Evolutionary conservation across 1,140 invertebrate species (phyloP).

Genomic region (Heterodera carotae): DNA sequence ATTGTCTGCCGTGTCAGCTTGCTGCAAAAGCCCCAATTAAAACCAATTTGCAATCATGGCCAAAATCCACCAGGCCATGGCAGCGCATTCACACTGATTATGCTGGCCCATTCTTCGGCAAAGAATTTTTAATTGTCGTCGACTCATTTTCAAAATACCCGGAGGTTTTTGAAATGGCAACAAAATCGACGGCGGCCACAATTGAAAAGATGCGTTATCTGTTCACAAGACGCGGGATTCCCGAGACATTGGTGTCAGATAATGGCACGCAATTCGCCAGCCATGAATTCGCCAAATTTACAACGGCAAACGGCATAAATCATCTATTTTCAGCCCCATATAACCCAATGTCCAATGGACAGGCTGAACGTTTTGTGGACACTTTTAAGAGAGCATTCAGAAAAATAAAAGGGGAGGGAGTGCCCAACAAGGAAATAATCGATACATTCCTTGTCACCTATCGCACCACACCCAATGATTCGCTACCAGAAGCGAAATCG

Average conservation of each 20-base stretch:
- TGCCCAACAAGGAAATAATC: conserved; percentile 7
- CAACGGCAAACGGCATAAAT: not conserved
- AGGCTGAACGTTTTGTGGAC: conserved; percentile 63
- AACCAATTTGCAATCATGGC: not conserved
- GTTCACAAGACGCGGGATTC: conserved; percentile 1
- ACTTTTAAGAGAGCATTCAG: conserved; percentile 34
- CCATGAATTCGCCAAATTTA: conserved; percentile 4
- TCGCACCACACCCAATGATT: conserved; percentile 13
- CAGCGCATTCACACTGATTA: conserved; percentile 66
- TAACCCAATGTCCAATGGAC: conserved; percentile 17
- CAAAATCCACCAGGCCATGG: not conserved
- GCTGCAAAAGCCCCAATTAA: conserved; percentile 6
- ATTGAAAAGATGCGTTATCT: conserved; percentile 13
- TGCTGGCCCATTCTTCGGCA: conserved; percentile 64
- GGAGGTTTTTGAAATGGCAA: conserved; percentile 22
- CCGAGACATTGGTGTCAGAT: not conserved
- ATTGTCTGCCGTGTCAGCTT: not conserved
- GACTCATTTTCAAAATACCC: too few species aligned
- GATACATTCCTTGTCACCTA: conserved; percentile 14
- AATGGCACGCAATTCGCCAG: conserved; percentile 9
- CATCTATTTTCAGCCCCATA: conserved; percentile 3
- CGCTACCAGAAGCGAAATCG: not conserved
- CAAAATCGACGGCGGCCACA: conserved; percentile 14
- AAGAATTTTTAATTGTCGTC: conserved; percentile 69
- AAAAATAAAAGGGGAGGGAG: conserved; percentile 26